Evolutionary conservation across 2,888 invertebrate genomes (phyloP).

Genomic region (Congeria kusceri): DNA sequence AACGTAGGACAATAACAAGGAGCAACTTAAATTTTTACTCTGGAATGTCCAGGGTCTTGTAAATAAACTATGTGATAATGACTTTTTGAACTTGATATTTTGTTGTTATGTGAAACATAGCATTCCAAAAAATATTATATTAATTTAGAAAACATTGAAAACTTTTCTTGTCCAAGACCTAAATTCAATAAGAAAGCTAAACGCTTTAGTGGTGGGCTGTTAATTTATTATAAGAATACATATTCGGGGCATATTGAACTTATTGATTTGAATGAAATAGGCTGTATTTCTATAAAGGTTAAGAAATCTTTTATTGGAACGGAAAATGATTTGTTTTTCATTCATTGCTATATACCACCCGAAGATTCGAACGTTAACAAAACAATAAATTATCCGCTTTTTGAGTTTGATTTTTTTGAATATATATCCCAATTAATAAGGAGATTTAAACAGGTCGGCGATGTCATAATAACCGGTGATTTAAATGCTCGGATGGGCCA

Average conservation of each 20-base stretch:
- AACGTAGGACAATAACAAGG: too few species aligned
- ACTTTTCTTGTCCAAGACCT: slow-evolving; percentile 13
- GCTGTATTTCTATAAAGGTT: slow-evolving; percentile 16
- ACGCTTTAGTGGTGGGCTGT: slow-evolving; percentile 14
- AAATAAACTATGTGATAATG: too few species aligned
- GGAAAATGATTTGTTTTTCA: slow-evolving; percentile 15
- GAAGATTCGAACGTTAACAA: slow-evolving; percentile 17
- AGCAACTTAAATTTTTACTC: too few species aligned
- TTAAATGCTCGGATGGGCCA: slow-evolving; percentile 6
- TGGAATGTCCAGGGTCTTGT: too few species aligned
- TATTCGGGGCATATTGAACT: slow-evolving; percentile 14
- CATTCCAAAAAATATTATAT: slow-evolving; percentile 2
- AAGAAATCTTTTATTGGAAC: not conserved
- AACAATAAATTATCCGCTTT: slow-evolving; percentile 7
- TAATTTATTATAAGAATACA: slow-evolving; percentile 11
- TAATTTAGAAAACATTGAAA: slow-evolving; percentile 1
- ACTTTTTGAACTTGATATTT: too few species aligned
- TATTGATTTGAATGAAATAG: slow-evolving; percentile 2
- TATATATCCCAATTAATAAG: slow-evolving; percentile 5
- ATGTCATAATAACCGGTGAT: slow-evolving; percentile 9
- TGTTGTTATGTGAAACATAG: too few species aligned
- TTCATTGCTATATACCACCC: slow-evolving; percentile 18
- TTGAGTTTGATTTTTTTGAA: slow-evolving; percentile 20
- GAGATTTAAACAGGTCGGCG: slow-evolving; percentile 1
- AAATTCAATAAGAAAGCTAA: slow-evolving; percentile 15